Evolutionary conservation across 2,113 vertebrate species (phyloP).

Genomic region (Semicossyphus pulcher): DNA sequence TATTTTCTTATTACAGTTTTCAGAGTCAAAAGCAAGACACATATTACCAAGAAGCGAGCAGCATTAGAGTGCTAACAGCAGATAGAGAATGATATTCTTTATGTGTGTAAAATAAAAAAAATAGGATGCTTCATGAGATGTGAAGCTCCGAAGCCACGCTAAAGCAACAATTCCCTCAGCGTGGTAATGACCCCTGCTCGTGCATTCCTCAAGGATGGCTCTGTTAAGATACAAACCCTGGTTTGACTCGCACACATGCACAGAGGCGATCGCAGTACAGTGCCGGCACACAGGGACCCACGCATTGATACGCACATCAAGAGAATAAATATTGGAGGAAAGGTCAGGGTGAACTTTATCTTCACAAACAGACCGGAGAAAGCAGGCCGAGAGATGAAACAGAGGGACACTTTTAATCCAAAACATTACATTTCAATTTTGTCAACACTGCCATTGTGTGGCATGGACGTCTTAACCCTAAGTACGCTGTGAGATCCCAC

Average conservation of each 20-base stretch:
- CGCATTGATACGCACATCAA: slow-evolving; percentile 77
- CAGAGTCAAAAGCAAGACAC: slow-evolving; percentile 71
- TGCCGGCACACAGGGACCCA: slow-evolving; percentile 58
- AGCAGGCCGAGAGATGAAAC: slow-evolving; percentile 76
- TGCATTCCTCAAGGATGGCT: slow-evolving; percentile 55
- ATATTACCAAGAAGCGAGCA: not conserved
- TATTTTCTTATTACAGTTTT: slow-evolving; percentile 28
- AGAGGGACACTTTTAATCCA: slow-evolving; percentile 62
- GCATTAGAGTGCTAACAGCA: too few relatives aligned
- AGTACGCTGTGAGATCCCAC: slow-evolving; percentile 24
- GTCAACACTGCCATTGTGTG: slow-evolving; percentile 36
- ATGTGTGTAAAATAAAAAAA: too few relatives aligned
- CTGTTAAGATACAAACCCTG: slow-evolving; percentile 48
- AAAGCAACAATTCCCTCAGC: too few relatives aligned
- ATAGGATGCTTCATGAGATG: too few relatives aligned
- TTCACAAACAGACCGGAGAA: slow-evolving; percentile 79
- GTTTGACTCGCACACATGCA: slow-evolving; percentile 53
- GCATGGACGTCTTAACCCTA: slow-evolving; percentile 43
- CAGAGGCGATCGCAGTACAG: slow-evolving; percentile 45
- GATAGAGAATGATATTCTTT: too few relatives aligned
- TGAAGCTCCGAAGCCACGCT: too few relatives aligned
- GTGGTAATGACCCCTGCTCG: slow-evolving; percentile 29
- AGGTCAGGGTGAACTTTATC: slow-evolving; percentile 84
- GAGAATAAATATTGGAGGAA: slow-evolving; percentile 80
- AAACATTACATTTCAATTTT: slow-evolving; percentile 52